Conservation (phyloP, 2,113 vertebrate genomes). For the Xenotilapia leptura region DNA sequence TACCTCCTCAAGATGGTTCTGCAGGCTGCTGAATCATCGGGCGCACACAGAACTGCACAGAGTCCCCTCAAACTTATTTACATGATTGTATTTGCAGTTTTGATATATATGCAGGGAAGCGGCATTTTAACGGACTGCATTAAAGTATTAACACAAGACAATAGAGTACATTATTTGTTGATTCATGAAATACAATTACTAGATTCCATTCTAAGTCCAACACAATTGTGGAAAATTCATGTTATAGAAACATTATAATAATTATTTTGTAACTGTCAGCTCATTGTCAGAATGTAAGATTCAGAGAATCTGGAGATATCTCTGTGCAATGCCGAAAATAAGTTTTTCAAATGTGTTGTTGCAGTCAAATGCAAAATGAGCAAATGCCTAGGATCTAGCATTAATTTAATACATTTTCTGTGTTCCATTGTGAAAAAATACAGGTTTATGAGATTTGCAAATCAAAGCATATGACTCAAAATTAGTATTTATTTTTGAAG, state of each 20-base stretch:
- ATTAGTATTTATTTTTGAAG: neutral
- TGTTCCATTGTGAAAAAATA: neutral
- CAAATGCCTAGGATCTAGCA: neutral
- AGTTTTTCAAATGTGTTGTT: neutral
- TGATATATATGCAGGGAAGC: neutral
- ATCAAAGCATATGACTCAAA: neutral
- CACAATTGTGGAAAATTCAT: neutral
- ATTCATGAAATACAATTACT: neutral
- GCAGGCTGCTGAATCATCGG: neutral
- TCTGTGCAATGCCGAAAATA: accelerated
- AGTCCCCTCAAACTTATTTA: neutral
- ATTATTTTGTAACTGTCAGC: neutral
- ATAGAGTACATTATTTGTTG: neutral
- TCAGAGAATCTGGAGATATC: neutral
- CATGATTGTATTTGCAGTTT: neutral
- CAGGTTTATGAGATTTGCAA: accelerated
- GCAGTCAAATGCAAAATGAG: neutral
- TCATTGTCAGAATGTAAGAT: neutral
- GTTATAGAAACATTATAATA: neutral
- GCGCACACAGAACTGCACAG: neutral
- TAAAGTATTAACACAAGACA: neutral
- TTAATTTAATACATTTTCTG: neutral
- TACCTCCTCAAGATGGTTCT: neutral
- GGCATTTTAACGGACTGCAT: neutral
- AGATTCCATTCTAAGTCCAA: neutral